Evolutionary conservation across 2,797 vertebrate genomes (phyloP), one percentile per base, ranked within the genome.

Genomic region (Thripadectes ignobilis): DNA sequence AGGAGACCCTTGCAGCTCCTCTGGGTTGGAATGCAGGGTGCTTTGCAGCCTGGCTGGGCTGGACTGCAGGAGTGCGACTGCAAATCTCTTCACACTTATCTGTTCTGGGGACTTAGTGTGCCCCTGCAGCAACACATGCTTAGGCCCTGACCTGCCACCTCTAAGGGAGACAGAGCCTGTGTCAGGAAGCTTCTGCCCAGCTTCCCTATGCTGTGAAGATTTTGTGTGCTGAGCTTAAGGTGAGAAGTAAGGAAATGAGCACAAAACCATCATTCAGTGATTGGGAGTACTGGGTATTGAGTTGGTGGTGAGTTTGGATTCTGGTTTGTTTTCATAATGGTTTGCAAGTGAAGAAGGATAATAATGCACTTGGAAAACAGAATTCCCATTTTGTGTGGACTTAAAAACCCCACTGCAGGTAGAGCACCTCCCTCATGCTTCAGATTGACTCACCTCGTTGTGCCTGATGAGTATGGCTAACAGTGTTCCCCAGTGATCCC

Each of bases 31-130:
- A 3, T 32, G 46, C 2, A 2, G 49, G 49, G 55, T 14, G 69
- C 23, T 24, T 20, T 10, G 57, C 34, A 79, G 54, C 51, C 36
- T 43, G 24, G 29, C 24, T 26, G 48, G n/a, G 9, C 22, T 48
- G 30, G 38, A 10, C 11, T 19, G 59, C 1, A 3, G 48, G 34
- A 41, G 17, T 5, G 14, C 7, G 9, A 2, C 43, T 38, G 32
- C 0, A 0, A 4, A 10, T 36, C n/a, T 22, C 18, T 17, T 8
- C 63, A 16, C 8, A 1, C 4, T 16, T 12, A 1, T 3, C 17
- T 8, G 0, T 7, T 23, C 22, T 43, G 8, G 78, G 39, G 30
- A 8, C 13, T 14, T 30, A 2, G 36, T 24, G 36, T 10, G 24
- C 17, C 39, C 43, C 67, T 32, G n/a, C 2, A 19, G 55, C 34